phyloP scores from a whole-genome alignment of 2,113 vertebrate genomes.

The Scytalopus superciliaris region DNA sequence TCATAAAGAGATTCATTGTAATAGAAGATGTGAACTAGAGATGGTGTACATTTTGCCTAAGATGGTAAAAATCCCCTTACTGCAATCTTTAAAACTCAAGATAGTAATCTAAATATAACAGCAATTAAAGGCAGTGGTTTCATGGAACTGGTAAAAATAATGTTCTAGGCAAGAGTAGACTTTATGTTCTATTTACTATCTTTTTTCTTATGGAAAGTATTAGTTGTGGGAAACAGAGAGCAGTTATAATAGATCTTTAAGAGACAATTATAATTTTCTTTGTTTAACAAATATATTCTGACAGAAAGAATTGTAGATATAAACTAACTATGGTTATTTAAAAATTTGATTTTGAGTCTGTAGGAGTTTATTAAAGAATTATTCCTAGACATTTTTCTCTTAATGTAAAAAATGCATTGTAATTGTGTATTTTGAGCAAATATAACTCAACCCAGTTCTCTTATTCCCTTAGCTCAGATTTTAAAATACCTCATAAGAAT shows the following conservation, averaged over 20 bases:
- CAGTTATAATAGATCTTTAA: background rate
- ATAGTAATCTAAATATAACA: background rate
- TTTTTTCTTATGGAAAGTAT: background rate
- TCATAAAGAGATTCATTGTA: background rate
- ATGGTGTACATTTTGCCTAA: background rate
- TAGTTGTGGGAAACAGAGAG: background rate
- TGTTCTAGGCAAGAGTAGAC: background rate
- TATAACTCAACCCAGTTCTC: background rate
- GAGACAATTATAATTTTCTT: background rate
- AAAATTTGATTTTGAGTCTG: background rate
- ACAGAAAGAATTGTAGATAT: background rate
- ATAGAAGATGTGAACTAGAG: background rate
- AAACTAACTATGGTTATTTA: background rate
- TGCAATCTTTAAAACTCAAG: background rate
- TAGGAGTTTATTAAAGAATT: background rate
- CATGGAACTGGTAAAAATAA: background rate
- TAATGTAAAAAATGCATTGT: background rate
- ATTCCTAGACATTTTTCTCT: background rate
- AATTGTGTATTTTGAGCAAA: background rate
- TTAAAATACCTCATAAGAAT: background rate
- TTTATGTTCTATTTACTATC: background rate
- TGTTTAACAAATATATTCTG: background rate
- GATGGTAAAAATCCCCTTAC: background rate
- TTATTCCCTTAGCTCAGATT: background rate
- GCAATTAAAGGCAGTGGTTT: background rate